These are phyloP conservation scores for Stichopus horrens DNA, from an alignment of 53 echinoderm and acorn worm genomes.

Conservation along the genomic window DNA sequence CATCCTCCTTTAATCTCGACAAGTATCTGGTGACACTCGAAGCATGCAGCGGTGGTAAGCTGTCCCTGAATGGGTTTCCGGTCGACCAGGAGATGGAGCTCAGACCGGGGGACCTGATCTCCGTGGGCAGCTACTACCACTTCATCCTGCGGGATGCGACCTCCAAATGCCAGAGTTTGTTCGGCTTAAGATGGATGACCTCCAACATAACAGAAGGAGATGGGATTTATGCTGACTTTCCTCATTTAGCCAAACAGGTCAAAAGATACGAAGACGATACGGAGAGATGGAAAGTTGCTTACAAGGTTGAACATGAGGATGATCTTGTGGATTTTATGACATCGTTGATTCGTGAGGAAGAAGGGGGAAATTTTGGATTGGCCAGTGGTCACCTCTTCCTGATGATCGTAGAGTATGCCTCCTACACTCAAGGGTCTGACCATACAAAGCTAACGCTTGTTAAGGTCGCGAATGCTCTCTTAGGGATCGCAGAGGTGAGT, in stretches of 20 bases:
- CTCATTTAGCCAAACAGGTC: constrained; percentile 69
- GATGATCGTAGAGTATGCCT: constrained; percentile 84
- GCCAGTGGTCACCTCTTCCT: constrained; percentile 61
- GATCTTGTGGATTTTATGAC: constrained; percentile 65
- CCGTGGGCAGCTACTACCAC: constrained; percentile 77
- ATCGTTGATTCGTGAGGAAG: constrained; percentile 45
- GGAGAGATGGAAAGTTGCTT: constrained; percentile 67
- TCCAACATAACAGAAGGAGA: constrained; percentile 38
- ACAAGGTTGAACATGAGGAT: constrained; percentile 65
- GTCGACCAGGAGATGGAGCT: constrained; percentile 64
- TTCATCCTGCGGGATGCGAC: constrained; percentile 78
- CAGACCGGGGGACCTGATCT: constrained; percentile 75
- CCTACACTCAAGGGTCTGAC: constrained; percentile 71
- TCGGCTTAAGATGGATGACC: constrained; percentile 48
- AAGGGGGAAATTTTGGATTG: constrained; percentile 50
- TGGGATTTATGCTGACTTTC: constrained; percentile 50
- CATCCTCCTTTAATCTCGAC: constrained; percentile 42
- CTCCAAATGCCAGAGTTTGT: constrained; percentile 49
- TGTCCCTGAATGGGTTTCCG: constrained; percentile 71
- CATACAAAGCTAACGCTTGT: constrained; percentile 67
- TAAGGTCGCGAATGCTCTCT: constrained; percentile 74
- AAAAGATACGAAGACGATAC: constrained; percentile 65
- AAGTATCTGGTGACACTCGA: constrained; percentile 61
- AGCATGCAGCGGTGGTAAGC: constrained; percentile 61
- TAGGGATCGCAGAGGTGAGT: constrained; percentile 93